These are phyloP conservation scores for Drosophila sulfurigaster DNA, from an alignment of 1,140 invertebrate genomes.

Conservation along the genomic window DNA sequence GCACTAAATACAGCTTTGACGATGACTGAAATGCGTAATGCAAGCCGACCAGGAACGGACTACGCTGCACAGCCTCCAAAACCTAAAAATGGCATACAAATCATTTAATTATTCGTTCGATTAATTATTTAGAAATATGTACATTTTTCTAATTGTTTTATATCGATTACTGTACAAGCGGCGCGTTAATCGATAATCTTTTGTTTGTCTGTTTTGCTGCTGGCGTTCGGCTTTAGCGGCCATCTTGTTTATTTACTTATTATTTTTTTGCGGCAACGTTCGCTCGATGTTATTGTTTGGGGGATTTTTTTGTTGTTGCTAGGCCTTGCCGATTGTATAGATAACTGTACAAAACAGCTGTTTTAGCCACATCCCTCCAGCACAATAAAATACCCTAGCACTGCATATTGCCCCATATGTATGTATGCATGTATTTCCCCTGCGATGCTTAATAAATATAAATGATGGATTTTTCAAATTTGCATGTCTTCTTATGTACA, in stretches of 20 bases:
- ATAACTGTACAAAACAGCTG: conserved; percentile 36
- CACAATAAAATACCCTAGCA: conserved; percentile 15
- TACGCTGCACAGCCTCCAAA: conserved; percentile 93
- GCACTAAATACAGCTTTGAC: conserved; percentile 95
- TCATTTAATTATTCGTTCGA: conserved; percentile 2
- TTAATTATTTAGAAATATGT: neutral
- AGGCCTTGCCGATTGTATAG: neutral
- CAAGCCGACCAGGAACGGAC: conserved; percentile 96
- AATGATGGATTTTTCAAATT: no score
- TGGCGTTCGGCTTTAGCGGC: neutral
- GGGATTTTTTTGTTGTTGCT: conserved; percentile 38
- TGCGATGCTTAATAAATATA: no score
- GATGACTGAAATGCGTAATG: conserved; percentile 98
- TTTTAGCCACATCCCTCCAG: conserved; percentile 20
- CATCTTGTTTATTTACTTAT: conserved; percentile 46
- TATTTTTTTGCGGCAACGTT: neutral
- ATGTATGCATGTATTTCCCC: no score
- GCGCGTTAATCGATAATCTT: conserved; percentile 18
- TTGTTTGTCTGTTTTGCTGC: conserved; percentile 7
- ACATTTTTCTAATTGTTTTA: neutral
- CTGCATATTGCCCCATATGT: neutral
- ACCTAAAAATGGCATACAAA: conserved; percentile 86
- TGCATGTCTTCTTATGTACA: no score
- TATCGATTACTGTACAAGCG: neutral
- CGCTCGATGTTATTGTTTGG: conserved; percentile 9